Conservation (phyloP, 2,888 invertebrate species). For the Calameuta idolon region DNA sequence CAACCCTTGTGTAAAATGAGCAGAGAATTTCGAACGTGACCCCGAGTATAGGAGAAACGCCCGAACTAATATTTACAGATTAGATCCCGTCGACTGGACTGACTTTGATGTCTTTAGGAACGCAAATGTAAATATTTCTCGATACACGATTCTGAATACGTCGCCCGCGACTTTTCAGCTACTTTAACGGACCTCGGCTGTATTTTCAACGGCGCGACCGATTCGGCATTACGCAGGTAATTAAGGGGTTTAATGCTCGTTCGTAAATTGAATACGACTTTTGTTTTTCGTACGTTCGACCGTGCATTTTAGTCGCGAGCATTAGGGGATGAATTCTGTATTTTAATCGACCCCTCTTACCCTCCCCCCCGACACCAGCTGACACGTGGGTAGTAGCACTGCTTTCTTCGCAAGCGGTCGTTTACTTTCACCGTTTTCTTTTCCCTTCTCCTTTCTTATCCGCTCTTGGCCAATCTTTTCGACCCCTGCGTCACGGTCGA, state of each 20-base stretch:
- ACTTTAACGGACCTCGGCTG: background rate
- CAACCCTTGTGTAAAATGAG: conserved; percentile 1
- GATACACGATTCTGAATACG: background rate
- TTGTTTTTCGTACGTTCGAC: conserved; percentile 45
- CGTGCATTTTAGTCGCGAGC: conserved; percentile 46
- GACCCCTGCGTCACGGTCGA: background rate
- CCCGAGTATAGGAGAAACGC: background rate
- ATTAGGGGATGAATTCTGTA: background rate
- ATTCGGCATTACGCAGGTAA: too few species aligned
- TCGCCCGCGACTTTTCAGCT: background rate
- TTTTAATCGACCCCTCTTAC: background rate
- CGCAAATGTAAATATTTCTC: background rate
- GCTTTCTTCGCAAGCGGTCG: background rate
- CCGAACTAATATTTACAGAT: too few species aligned
- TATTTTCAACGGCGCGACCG: too few species aligned
- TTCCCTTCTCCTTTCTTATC: background rate
- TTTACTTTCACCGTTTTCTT: background rate
- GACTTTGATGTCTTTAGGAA: background rate
- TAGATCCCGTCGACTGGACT: too few species aligned
- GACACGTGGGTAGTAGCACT: background rate
- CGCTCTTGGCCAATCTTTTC: background rate
- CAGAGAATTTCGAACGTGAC: background rate
- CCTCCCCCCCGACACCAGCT: background rate
- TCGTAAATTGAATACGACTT: conserved; percentile 54
- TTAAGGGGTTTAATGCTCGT: too few species aligned